A percentile compares a stretch with the other conserved stretches of the same genome.
phyloP scores from a whole-genome alignment of 2,888 invertebrate genomes.

The Leptopilina myrica region DNA sequence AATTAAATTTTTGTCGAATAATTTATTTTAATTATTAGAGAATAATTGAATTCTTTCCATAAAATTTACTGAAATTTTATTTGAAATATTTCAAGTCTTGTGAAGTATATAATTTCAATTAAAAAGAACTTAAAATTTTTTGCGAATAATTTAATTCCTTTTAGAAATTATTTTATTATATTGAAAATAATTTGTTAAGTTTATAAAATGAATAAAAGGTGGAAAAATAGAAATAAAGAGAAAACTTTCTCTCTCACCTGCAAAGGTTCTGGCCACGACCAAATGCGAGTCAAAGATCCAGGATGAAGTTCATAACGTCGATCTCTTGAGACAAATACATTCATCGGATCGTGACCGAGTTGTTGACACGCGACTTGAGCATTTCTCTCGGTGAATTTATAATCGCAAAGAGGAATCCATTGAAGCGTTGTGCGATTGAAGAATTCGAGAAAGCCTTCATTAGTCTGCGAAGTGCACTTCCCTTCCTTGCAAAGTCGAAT shows the following conservation, averaged over 20 bases:
- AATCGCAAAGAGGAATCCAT: constrained; percentile 98
- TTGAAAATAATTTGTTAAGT: too few relatives aligned
- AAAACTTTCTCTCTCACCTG: constrained; percentile 73
- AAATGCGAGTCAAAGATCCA: constrained; percentile 90
- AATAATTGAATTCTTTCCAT: too few relatives aligned
- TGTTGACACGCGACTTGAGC: constrained; percentile 98
- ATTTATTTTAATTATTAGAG: too few relatives aligned
- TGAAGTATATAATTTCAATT: too few relatives aligned
- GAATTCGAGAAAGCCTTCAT: constrained; percentile 91
- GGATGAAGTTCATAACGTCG: constrained; percentile 92
- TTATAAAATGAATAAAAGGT: background rate
- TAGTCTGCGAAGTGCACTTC: constrained; percentile 81
- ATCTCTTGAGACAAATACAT: constrained; percentile 92
- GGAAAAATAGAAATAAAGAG: background rate
- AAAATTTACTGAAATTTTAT: too few relatives aligned
- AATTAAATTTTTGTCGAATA: too few relatives aligned
- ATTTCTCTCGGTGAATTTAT: constrained; percentile 95
- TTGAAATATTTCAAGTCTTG: too few relatives aligned
- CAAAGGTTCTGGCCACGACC: constrained; percentile 97
- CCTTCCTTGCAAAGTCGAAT: constrained; percentile 89
- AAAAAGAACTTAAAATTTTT: too few relatives aligned
- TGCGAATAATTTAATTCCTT: too few relatives aligned
- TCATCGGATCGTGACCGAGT: constrained; percentile 91
- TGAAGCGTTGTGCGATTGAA: constrained; percentile 96
- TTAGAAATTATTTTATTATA: too few relatives aligned